These are phyloP conservation scores for Asobara japonica DNA, from an alignment of 1,140 invertebrate species.

Conservation along the genomic window DNA sequence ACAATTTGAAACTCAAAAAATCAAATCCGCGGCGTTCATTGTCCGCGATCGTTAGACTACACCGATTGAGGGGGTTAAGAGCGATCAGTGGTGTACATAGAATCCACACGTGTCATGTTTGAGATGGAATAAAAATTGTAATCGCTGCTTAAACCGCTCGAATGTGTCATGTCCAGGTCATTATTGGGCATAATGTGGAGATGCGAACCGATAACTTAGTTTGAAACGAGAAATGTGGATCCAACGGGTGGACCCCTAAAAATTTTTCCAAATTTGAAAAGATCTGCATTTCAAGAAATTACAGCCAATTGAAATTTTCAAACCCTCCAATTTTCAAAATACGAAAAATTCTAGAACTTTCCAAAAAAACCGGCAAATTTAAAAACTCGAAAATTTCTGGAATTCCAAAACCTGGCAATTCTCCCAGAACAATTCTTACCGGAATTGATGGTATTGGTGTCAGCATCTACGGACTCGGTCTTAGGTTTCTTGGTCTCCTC, in stretches of 20 bases:
- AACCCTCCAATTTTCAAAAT: too few species aligned
- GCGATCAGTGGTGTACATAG: neutral
- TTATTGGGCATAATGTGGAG: neutral
- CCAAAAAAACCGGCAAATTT: neutral
- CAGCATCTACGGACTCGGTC: slow-evolving; percentile 84
- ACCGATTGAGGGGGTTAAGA: slow-evolving; percentile 27
- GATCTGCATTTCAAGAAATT: too few species aligned
- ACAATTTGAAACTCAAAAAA: slow-evolving; percentile 62
- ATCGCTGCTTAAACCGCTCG: neutral
- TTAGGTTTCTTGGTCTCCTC: slow-evolving; percentile 75
- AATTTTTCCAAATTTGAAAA: too few species aligned
- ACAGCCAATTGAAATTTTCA: too few species aligned
- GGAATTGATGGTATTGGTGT: slow-evolving; percentile 88
- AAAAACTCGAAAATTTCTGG: too few species aligned
- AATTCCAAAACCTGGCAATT: too few species aligned
- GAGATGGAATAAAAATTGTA: neutral
- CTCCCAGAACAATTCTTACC: slow-evolving; percentile 77
- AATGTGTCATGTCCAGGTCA: neutral
- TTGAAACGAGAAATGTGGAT: too few species aligned
- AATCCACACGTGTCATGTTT: neutral
- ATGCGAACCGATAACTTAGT: neutral
- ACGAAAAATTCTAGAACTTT: too few species aligned
- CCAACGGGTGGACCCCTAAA: too few species aligned
- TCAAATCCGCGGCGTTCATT: slow-evolving; percentile 56
- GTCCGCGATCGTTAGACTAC: slow-evolving; percentile 52